Evolutionary conservation across 1,140 invertebrate species (phyloP), one percentile per base, ranked within the genome.

Genomic region (Habropoda laboriosa): DNA sequence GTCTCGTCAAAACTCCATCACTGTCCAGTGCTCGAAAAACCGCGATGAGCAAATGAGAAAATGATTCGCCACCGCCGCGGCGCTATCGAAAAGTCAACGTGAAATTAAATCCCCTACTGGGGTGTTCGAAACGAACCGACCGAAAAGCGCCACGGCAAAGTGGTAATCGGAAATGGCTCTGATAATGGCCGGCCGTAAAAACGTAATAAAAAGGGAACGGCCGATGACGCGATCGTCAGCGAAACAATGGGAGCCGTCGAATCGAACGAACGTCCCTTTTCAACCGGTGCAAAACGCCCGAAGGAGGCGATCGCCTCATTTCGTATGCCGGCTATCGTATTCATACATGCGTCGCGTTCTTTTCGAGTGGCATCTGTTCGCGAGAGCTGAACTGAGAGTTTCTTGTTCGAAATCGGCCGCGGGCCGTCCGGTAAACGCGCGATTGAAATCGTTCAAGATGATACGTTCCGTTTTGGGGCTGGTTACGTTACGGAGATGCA

Each of bases 81-180:
- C n/a, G n/a, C n/a, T n/a, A 63, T 42, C 6, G 60, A 64, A 64
- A 64, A 30, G 42, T 47, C 30, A 47, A 35, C 24, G 66, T 51
- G 30, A 68, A 68, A 68, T 68, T 32, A 51, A 68, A 68, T 68
- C 51, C 24, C 16, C 27, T 49, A 32, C n/a, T 18, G 42, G n/a
- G n/a, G 3, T 10, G 42, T 67, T 47, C 45, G 64, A 49, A 67
- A 67, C 64, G 45, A 67, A 13, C 30, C 42, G 24, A 51, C 18
- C 42, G 24, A 53, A 75, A 75, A 63, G 32, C 30, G 12, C 12
- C 45, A 30, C n/a, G 27, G 7, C 18, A 18, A 58, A 35, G 57
- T 3, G 16, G 30, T 35, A 21, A 66, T 42, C 21, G 27, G 21
- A 27, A 30, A 30, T 16, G 27, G 21, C 51, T 57, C 32, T 30